Conservation (phyloP, 2,113 vertebrate species). For the Pyxicephalus adspersus region DNA sequence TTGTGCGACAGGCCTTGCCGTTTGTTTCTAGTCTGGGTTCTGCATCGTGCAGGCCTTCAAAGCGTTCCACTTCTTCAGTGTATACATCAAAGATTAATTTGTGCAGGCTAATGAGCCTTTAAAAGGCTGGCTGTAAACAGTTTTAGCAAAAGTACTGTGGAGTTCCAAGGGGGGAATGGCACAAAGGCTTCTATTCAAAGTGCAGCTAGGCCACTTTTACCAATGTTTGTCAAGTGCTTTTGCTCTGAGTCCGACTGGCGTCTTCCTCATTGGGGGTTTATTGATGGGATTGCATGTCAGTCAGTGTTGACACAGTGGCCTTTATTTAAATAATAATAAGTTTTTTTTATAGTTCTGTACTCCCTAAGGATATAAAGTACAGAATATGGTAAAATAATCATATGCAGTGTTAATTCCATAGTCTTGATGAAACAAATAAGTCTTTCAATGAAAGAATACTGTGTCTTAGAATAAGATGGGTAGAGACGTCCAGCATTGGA, state of each 20-base stretch:
- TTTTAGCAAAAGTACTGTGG: slow-evolving; percentile 10
- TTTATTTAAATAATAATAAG: too few relatives aligned
- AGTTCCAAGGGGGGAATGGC: background rate
- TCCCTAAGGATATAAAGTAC: too few relatives aligned
- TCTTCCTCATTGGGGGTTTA: slow-evolving; percentile 8
- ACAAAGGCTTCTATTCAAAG: slow-evolving; percentile 29
- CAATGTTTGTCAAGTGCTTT: slow-evolving; percentile 26
- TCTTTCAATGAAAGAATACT: too few relatives aligned
- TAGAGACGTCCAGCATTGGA: too few relatives aligned
- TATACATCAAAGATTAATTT: slow-evolving; percentile 51
- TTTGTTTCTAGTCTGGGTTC: background rate
- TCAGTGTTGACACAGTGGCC: slow-evolving; percentile 20
- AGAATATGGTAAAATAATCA: too few relatives aligned
- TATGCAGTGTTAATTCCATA: too few relatives aligned
- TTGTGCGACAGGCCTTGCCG: background rate
- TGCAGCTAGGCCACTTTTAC: slow-evolving; percentile 16
- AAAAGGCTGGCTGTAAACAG: slow-evolving; percentile 32
- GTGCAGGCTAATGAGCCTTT: slow-evolving; percentile 28
- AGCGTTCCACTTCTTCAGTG: slow-evolving; percentile 23
- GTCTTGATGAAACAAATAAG: too few relatives aligned
- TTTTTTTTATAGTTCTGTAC: too few relatives aligned
- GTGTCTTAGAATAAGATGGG: too few relatives aligned
- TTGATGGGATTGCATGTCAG: background rate
- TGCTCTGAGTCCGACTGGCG: slow-evolving; percentile 29
- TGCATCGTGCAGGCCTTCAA: background rate